Evolutionary conservation across 2,888 invertebrate species (phyloP).

Genomic region (Erannis defoliaria): DNA sequence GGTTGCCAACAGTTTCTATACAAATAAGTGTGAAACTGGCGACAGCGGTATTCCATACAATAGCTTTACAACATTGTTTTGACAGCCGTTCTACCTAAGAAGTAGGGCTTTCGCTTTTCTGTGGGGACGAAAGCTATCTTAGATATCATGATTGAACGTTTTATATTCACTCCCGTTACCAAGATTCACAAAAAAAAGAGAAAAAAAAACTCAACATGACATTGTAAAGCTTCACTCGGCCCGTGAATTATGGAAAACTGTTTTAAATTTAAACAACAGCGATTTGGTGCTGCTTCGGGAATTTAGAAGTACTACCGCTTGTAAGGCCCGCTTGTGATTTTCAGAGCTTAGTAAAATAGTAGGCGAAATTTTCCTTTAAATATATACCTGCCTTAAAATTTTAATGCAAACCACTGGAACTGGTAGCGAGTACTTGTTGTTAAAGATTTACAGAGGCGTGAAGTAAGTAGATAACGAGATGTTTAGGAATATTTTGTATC

Average conservation of each 20-base stretch:
- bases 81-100: too few species aligned
- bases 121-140: slow-evolving; percentile 51
- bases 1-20: too few species aligned
- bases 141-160: slow-evolving; percentile 72
- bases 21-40: too few species aligned
- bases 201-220: too few species aligned
- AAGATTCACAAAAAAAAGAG: too few species aligned
- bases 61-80: too few species aligned
- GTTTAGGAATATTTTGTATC: slow-evolving; percentile 41
- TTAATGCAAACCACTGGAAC: slow-evolving; percentile 8
- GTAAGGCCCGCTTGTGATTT: slow-evolving; percentile 20
- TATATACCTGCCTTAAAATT: slow-evolving; percentile 14
- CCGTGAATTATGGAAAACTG: slow-evolving; percentile 56
- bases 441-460: slow-evolving; percentile 2
- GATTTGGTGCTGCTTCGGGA: slow-evolving; percentile 27
- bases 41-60: too few species aligned
- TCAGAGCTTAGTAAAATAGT: slow-evolving; percentile 10
- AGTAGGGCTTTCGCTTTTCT: too few species aligned
- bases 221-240: slow-evolving; percentile 48
- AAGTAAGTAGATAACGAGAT: slow-evolving; percentile 27
- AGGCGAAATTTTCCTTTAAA: slow-evolving; percentile 11
- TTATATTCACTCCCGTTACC: slow-evolving; percentile 67
- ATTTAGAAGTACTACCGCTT: slow-evolving; percentile 18
- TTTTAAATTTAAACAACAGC: slow-evolving; percentile 45
- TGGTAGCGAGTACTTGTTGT: background rate